These are phyloP conservation scores for Eledone cirrhosa DNA, from an alignment of 2,888 invertebrate species.

Conservation along the genomic window DNA sequence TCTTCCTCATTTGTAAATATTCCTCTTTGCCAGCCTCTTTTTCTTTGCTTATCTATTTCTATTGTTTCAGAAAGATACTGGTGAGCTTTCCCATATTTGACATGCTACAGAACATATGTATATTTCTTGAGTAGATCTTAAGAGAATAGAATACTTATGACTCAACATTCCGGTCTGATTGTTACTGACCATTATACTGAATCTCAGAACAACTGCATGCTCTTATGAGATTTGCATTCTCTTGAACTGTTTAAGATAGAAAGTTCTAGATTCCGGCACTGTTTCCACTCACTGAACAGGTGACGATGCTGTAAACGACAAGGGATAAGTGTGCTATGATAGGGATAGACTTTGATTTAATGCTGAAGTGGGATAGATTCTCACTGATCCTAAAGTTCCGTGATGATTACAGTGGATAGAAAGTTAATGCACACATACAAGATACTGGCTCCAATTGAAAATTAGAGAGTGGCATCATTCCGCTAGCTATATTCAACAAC, in stretches of 20 bases:
- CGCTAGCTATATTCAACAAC: no score
- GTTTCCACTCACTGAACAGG: slow-evolving; percentile 25
- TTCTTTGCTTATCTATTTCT: no score
- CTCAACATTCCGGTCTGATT: slow-evolving; percentile 15
- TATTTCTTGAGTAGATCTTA: neutral
- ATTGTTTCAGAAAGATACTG: neutral
- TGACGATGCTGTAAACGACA: slow-evolving; percentile 27
- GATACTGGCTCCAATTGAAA: slow-evolving; percentile 14
- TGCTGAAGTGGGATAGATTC: slow-evolving; percentile 7
- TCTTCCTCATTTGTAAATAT: no score
- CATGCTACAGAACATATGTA: slow-evolving; percentile 4
- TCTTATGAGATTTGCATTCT: slow-evolving; percentile 25
- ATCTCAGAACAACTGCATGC: slow-evolving; percentile 22
- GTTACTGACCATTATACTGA: slow-evolving; percentile 7
- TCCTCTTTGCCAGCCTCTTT: no score
- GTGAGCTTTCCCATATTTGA: slow-evolving; percentile 12
- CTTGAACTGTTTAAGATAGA: slow-evolving; percentile 22
- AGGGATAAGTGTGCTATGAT: slow-evolving; percentile 14
- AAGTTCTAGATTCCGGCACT: slow-evolving; percentile 15
- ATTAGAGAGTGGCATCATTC: neutral
- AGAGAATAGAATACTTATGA: neutral
- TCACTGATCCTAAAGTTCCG: slow-evolving; percentile 19
- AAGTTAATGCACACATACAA: slow-evolving; percentile 18
- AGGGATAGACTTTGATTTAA: slow-evolving; percentile 25
- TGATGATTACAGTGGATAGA: slow-evolving; percentile 1